Base-by-base conservation (phyloP, 1,140 invertebrate genomes). In the Palaemon carinicauda region DNA sequence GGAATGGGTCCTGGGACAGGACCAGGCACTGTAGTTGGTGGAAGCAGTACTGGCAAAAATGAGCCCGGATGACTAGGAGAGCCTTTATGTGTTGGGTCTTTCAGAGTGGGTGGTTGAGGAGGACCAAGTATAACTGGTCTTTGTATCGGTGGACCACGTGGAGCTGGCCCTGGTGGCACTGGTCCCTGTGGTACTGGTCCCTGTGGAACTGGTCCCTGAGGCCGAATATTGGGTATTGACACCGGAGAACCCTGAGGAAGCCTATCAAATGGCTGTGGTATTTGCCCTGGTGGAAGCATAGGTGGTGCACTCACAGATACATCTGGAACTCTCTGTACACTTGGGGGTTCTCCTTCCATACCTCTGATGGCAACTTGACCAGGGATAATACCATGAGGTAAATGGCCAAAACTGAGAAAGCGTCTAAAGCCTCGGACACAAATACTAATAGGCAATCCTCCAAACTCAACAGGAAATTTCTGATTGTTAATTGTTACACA, bases 391-490 rank as follows among this genome's bases (percentile, higher is more conserved):
- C 95, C 94, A 77, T 94, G 94, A 0, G 97, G 96, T 77, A 98
- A 92, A 0, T 95, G 95, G 0, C 95, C 94, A 88, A 98, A 94
- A 51, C 96, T 92, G 27, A 99, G 94, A 89, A 96, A 97, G 91
- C 97, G 96, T 88, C 95, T 95, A 86, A 95, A 94, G 24, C 94
- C 95, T 29, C 94, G 94, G 33, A 98, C 93, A 77, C 95, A 93
- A 79, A 98, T 95, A 1, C 97, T 95, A 90, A 97, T 96, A 0
- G 97, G 97, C 56, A 98, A 93, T 14, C 97, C 98, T 73, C 97
- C 98, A 93, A 98, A 99, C 87, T 97, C 95, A 1, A 94, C 92
- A 85, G 91, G 91, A 90, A 97, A 96, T 1, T 95, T 94, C 89
- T 94, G 93, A 60, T 96, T 96, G 90, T 98, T 97, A 14, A 98